Conservation (phyloP, 2,888 invertebrate genomes). For the Arenicola marina region DNA sequence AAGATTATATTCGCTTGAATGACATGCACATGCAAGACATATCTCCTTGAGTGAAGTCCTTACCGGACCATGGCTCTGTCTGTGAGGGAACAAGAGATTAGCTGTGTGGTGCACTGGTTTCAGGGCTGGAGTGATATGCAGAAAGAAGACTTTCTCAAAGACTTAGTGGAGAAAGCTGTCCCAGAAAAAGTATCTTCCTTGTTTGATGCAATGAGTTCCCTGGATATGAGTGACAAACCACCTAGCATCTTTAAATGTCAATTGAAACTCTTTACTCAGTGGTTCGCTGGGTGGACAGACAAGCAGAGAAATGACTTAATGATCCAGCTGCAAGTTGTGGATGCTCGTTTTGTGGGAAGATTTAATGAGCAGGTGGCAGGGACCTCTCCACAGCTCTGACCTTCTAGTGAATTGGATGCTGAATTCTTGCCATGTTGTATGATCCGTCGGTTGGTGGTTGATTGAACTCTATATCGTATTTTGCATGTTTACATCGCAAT, state of each 20-base stretch:
- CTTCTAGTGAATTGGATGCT: too few species aligned
- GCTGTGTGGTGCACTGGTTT: slow-evolving; percentile 54
- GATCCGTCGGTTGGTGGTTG: too few species aligned
- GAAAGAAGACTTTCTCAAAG: slow-evolving; percentile 49
- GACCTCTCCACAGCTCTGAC: too few species aligned
- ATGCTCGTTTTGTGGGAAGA: slow-evolving; percentile 51
- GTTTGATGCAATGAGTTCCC: slow-evolving; percentile 46
- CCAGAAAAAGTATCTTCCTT: slow-evolving; percentile 48
- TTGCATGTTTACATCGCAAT: too few species aligned
- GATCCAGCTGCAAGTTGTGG: slow-evolving; percentile 47
- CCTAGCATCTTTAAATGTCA: slow-evolving; percentile 62
- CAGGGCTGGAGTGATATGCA: slow-evolving; percentile 46
- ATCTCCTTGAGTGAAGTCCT: too few species aligned
- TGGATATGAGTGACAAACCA: slow-evolving; percentile 52
- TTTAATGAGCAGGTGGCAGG: slow-evolving; percentile 41
- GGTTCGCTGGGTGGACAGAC: slow-evolving; percentile 59
- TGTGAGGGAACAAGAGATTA: slow-evolving; percentile 46
- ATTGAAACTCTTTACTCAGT: slow-evolving; percentile 60
- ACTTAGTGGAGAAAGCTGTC: slow-evolving; percentile 47
- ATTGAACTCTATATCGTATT: too few species aligned
- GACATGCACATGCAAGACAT: too few species aligned
- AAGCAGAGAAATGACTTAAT: slow-evolving; percentile 52
- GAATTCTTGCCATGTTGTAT: too few species aligned
- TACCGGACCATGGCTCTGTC: slow-evolving; percentile 24
- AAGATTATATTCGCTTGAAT: too few species aligned